Conservation (phyloP, 2,888 invertebrate species). For the Euzophera pinguis region DNA sequence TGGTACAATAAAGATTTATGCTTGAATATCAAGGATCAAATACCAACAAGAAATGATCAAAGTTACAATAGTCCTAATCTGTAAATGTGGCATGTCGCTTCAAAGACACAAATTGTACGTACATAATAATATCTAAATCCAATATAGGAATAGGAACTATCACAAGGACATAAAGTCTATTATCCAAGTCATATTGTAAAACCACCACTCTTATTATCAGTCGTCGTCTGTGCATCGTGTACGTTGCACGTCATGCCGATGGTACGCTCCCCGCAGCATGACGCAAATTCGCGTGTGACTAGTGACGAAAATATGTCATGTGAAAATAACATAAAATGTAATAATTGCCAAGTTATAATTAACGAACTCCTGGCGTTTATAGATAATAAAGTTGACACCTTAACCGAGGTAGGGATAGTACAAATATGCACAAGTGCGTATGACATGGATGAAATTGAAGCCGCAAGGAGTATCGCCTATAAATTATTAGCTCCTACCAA, state of each 20-base stretch:
- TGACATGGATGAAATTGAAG: not conserved
- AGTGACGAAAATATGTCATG: not conserved
- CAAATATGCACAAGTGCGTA: not conserved
- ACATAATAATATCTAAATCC: not conserved
- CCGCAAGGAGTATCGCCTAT: not conserved
- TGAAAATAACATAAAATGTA: not conserved
- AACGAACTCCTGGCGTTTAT: not conserved
- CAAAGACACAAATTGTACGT: conserved; percentile 6
- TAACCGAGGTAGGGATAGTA: not conserved
- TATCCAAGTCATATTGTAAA: not conserved
- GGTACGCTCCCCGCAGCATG: not conserved
- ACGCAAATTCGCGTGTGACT: not conserved
- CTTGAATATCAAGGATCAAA: no score
- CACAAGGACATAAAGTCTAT: not conserved
- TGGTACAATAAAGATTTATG: no score
- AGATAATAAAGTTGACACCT: not conserved
- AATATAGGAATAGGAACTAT: not conserved
- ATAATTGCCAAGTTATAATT: not conserved
- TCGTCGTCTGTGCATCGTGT: no score
- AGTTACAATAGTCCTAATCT: not conserved
- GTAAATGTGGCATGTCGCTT: not conserved
- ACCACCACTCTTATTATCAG: not conserved
- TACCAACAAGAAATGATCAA: not conserved
- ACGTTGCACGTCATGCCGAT: not conserved
- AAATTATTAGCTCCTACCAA: not conserved